Conservation (phyloP, 2,113 vertebrate genomes). For the Sceloporus undulatus region DNA sequence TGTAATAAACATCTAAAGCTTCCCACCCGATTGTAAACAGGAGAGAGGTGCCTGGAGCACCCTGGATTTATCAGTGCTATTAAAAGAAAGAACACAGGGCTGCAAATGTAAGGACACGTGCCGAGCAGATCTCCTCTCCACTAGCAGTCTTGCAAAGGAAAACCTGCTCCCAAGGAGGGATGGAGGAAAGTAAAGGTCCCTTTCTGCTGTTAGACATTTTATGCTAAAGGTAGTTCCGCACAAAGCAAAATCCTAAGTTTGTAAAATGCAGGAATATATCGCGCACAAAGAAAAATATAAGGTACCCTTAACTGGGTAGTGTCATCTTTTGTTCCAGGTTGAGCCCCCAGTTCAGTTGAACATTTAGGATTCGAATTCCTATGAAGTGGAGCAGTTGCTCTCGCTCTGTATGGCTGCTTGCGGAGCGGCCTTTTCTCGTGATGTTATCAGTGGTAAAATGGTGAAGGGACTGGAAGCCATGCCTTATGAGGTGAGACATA, state of each 20-base stretch:
- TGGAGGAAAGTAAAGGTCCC: neutral
- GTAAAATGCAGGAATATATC: neutral
- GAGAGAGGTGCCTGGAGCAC: neutral
- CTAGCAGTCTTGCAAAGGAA: neutral
- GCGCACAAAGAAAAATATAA: no score
- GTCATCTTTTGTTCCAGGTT: neutral
- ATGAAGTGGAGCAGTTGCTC: no score
- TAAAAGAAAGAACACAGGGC: constrained; percentile 38
- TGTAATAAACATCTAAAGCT: neutral
- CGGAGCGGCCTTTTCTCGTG: no score
- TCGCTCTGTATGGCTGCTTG: no score
- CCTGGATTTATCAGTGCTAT: constrained; percentile 24
- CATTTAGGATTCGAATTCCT: no score
- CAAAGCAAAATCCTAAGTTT: neutral
- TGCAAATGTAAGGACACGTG: constrained; percentile 17
- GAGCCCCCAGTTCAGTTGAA: neutral
- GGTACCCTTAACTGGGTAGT: neutral
- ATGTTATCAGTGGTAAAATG: no score
- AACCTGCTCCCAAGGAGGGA: neutral
- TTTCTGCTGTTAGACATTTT: neutral
- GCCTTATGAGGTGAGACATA: no score
- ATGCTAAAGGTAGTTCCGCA: neutral
- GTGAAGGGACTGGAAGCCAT: no score
- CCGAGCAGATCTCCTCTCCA: neutral
- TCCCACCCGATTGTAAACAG: neutral